These are phyloP conservation scores for Leptoclinus maculatus DNA, from an alignment of 2,797 vertebrate species.

Conservation along the genomic window DNA sequence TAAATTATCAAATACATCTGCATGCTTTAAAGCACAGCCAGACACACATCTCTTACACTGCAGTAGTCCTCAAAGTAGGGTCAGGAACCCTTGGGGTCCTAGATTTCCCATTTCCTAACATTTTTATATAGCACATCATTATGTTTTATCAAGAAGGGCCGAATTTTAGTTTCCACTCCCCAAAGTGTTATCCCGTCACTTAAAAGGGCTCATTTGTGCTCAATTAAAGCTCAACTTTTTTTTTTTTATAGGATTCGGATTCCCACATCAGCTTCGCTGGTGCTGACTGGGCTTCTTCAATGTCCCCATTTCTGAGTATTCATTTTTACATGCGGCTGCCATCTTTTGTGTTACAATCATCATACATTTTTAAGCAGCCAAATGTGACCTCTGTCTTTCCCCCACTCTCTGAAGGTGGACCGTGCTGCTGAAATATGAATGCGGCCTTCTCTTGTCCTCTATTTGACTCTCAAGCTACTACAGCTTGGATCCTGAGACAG, in stretches of 20 bases:
- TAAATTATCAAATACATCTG: slow-evolving; percentile 69
- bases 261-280: slow-evolving; percentile 28
- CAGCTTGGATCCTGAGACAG: slow-evolving; percentile 56
- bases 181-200: slow-evolving; percentile 37
- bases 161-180: slow-evolving; percentile 46
- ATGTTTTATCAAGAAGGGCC: slow-evolving; percentile 61
- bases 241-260: slow-evolving; percentile 1
- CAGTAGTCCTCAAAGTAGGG: slow-evolving; percentile 51
- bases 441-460: slow-evolving; percentile 70
- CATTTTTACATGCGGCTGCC: slow-evolving; percentile 38
- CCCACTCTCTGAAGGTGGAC: slow-evolving; percentile 37
- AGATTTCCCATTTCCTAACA: slow-evolving; percentile 50
- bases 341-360: slow-evolving; percentile 57
- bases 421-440: slow-evolving; percentile 81
- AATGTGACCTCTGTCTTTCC: slow-evolving; percentile 58
- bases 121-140: slow-evolving; percentile 39
- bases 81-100: slow-evolving; percentile 45
- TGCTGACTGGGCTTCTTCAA: slow-evolving; percentile 41
- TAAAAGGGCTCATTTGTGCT: slow-evolving; percentile 54
- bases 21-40: slow-evolving; percentile 44
- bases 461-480: slow-evolving; percentile 54
- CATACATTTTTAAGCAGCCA: slow-evolving; percentile 73
- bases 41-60: slow-evolving; percentile 39
- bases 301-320: slow-evolving; percentile 44
- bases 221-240: slow-evolving; percentile 52